Percentiles rank a stretch among this genome's conserved stretches.
These are phyloP conservation scores for Coleophora flavipennella DNA, from an alignment of 2,888 invertebrate species.

Conservation along the genomic window DNA sequence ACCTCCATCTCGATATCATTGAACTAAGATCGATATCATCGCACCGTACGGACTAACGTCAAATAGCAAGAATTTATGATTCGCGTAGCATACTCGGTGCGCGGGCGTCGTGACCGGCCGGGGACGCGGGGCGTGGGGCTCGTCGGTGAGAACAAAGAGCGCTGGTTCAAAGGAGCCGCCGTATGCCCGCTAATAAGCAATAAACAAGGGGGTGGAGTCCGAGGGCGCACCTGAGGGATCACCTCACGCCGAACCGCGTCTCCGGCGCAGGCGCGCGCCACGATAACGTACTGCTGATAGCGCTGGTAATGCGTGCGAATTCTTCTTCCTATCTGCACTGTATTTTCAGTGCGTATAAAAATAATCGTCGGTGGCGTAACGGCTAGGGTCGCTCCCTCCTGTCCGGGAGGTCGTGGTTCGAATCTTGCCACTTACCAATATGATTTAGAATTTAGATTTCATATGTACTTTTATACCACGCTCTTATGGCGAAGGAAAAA, in stretches of 20 bases:
- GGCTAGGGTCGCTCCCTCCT: too few species aligned
- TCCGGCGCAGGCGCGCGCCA: conserved; percentile 18
- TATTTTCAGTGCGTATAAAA: too few species aligned
- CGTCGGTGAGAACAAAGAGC: conserved; percentile 67
- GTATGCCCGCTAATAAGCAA: conserved; percentile 68
- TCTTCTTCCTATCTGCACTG: conserved; percentile 1
- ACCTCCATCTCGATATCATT: conserved; percentile 29
- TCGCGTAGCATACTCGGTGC: conserved; percentile 53
- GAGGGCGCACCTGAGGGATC: conserved; percentile 66
- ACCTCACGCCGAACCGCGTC: conserved; percentile 40
- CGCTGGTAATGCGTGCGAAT: conserved; percentile 8
- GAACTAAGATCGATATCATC: conserved; percentile 42
- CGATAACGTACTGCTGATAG: conserved; percentile 11
- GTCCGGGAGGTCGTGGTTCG: too few species aligned
- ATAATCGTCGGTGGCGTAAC: too few species aligned
- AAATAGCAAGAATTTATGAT: conserved; percentile 69
- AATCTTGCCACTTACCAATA: too few species aligned
- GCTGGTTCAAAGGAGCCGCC: conserved; percentile 66
- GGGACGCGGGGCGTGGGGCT: conserved; percentile 22
- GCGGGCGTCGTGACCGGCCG: conserved; percentile 55
- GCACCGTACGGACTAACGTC: conserved; percentile 65
- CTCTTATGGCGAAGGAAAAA: too few species aligned
- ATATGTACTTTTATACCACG: too few species aligned
- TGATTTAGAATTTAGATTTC: too few species aligned
- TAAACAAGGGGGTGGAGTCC: conserved; percentile 70